phyloP scores from a whole-genome alignment of 2,797 vertebrate genomes.

The Melanotaenia boesemani region DNA sequence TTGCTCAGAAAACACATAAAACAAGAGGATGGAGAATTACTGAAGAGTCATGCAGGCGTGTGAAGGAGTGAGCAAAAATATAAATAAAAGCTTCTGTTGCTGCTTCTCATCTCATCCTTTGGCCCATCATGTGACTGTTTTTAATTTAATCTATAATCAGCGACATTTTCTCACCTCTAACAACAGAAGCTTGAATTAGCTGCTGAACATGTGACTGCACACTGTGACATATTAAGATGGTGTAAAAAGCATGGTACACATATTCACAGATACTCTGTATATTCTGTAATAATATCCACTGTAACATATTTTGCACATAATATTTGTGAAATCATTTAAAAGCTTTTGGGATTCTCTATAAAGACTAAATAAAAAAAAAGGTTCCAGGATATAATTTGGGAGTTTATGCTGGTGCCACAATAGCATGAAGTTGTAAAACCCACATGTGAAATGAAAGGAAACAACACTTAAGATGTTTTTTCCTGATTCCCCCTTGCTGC shows the following conservation, averaged over 20 bases:
- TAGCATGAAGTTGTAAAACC: slow-evolving; percentile 13
- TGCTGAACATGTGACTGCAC: slow-evolving; percentile 35
- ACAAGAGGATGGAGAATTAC: background rate
- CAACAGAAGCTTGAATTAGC: slow-evolving; percentile 6
- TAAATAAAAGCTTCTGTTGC: too few species aligned
- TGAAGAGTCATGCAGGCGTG: background rate
- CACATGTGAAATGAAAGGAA: background rate
- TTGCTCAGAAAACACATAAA: too few species aligned
- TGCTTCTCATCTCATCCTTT: slow-evolving; percentile 12
- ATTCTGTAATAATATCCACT: slow-evolving; percentile 22
- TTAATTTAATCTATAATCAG: slow-evolving; percentile 1
- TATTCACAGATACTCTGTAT: slow-evolving; percentile 17
- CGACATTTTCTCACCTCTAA: slow-evolving; percentile 5
- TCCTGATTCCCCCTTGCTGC: background rate
- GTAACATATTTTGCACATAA: slow-evolving; percentile 39
- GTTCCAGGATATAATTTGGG: background rate
- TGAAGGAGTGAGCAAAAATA: background rate
- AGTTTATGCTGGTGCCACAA: slow-evolving; percentile 6
- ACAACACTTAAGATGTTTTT: background rate
- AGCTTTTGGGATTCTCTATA: background rate
- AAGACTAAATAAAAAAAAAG: background rate
- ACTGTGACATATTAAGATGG: slow-evolving; percentile 42
- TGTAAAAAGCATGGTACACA: slow-evolving; percentile 4
- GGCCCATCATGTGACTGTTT: background rate
- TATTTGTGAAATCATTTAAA: slow-evolving; percentile 24